Conservation (phyloP, 2,113 vertebrate species). For the Heterotis niloticus region DNA sequence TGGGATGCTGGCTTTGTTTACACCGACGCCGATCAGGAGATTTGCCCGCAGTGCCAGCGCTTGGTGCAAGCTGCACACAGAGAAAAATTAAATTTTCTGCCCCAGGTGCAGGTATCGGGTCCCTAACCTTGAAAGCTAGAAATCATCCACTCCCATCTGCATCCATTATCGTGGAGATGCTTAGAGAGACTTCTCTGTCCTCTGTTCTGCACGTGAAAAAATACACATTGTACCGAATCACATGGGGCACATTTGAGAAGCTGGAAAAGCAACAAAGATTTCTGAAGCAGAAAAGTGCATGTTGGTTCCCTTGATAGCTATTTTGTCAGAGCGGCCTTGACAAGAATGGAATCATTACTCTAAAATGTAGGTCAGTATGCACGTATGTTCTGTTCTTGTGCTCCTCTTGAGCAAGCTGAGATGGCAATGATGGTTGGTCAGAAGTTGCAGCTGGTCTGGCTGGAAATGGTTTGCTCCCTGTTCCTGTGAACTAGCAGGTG, state of each 20-base stretch:
- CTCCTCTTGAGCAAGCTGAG: background rate
- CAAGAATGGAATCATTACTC: background rate
- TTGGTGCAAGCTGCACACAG: background rate
- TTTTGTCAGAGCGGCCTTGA: background rate
- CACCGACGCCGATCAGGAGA: no score
- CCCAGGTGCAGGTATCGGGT: background rate
- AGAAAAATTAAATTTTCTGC: background rate
- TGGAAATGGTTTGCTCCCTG: conserved; percentile 4
- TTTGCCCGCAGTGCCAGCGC: background rate
- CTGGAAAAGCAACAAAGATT: background rate
- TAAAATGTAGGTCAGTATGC: conserved; percentile 3
- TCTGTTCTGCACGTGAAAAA: background rate
- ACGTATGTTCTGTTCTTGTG: background rate
- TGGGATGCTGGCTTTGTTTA: no score
- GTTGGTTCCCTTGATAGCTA: background rate
- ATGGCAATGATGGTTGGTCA: background rate
- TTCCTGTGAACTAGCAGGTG: conserved; percentile 46
- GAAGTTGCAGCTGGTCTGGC: no score
- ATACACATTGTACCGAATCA: background rate
- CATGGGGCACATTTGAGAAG: background rate
- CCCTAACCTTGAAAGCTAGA: background rate
- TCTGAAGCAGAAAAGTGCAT: background rate
- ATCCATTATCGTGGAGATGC: background rate
- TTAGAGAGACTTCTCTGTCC: no score
- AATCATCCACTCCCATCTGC: background rate